Evolutionary conservation across 2,113 vertebrate genomes (phyloP).

Genomic region (Dipodomys merriami): DNA sequence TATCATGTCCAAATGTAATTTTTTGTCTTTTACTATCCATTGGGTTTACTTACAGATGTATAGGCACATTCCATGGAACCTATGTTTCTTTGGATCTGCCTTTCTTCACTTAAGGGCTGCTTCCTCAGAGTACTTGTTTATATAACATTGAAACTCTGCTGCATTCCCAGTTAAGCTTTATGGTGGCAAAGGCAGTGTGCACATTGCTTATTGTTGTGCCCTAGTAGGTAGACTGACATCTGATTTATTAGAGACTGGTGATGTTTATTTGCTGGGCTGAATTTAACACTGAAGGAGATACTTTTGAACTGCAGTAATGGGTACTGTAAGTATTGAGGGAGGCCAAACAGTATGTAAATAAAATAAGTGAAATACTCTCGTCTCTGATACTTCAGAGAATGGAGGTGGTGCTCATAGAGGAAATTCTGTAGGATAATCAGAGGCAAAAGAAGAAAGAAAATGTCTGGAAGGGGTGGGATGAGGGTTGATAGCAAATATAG

Average conservation of each 20-base stretch:
- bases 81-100: too few relatives aligned
- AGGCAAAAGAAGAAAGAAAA: neutral
- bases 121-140: slow-evolving; percentile 1
- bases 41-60: too few relatives aligned
- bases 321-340: neutral
- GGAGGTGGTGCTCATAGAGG: neutral
- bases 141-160: neutral
- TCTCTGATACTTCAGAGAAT: neutral
- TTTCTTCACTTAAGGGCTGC: neutral
- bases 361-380: neutral
- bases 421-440: neutral
- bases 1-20: too few relatives aligned
- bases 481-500: neutral
- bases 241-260: neutral
- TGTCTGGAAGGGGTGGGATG: neutral
- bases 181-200: neutral
- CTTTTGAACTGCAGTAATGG: neutral
- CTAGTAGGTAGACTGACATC: neutral
- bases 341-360: neutral
- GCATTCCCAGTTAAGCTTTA: neutral
- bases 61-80: too few relatives aligned
- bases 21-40: too few relatives aligned
- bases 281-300: neutral
- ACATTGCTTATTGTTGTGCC: neutral
- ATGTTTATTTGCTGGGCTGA: neutral